Base-by-base conservation (phyloP, 2,113 vertebrate species). In the Carassius carassius region DNA sequence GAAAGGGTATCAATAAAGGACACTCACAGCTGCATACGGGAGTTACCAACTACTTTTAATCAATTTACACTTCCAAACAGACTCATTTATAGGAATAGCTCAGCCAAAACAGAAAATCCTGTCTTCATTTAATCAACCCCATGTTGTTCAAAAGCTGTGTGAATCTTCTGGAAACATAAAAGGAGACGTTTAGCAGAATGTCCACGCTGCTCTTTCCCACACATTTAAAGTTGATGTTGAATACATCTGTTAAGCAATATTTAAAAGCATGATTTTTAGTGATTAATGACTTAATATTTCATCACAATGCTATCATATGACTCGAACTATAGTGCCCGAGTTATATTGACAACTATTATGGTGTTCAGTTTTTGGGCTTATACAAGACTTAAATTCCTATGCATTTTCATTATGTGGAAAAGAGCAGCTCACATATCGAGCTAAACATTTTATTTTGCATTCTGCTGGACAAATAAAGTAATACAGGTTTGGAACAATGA, bases 1-100 rank as follows among this genome's bases (percentile, higher is more conserved):
- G 29, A 51, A 75, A 37, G 49, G 78, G 14, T 32, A 56, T 76
- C 63, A 21, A 47, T 79, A 65, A 87, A 85, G 72, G 75, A 67
- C 79, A 82, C 7, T 56, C 67, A 16, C 25, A 65, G 23, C 21
- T 56, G 79, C 25, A 85, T 11, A 35, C 11, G 0, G 0, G 25
- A 19, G 25, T 76, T 54, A 12, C 3, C 19, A 72, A 23, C 10
- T 54, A 60, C 11, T 47, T n/a, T 14, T 47, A 35, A 77, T 77
- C 17, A 77, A 29, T 75, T 77, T 35, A 77, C 49, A 77, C 25
- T 77, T 77, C 14, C 17, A 19, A 35, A 77, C 21, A 11, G 1
- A 32, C 25, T 21, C 0, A 77, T 41, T 41, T 72, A 13, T 12
- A 2, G 35, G 19, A 21, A 72, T 72, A 67, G 6, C 17, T 67